Base-by-base conservation (phyloP, 2,888 invertebrate species). In the Chloroclysta siterata region DNA sequence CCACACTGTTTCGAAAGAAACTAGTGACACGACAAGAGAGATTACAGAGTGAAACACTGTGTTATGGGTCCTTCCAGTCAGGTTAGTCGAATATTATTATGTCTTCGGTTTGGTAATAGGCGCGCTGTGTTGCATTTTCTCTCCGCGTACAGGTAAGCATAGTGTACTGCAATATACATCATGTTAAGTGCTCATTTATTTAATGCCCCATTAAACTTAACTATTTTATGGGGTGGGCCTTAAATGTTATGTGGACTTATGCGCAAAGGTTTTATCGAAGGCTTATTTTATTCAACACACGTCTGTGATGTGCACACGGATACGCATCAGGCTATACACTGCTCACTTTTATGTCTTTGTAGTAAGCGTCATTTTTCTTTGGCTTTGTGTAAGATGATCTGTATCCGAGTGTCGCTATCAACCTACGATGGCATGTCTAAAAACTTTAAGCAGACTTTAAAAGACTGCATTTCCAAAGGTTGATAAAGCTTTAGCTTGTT, bases 141-240 rank as follows among this genome's bases (percentile, higher is more conserved):
- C 58, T 46, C 54, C 2, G 22, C 54, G 54, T 48, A 41, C 36
- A 53, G 33, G 33, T 53, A 56, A 52, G 55, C 47, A 53, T 58
- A 56, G 39, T 59, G 55, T 28, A 39, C 50, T 60, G 55, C 55
- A 64, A 33, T 64, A 54, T 58, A 57, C 56, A 65, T 65, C 65
- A 65, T 53, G 57, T 57, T 53, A 65, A 65, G 65, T 60, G 65
- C 60, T 65, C 65, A 65, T 65, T 65, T 60, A 60, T 60, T 56
- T 60, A 60, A 60, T 60, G 65, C 44, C 36, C 39, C 53, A 60
- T 60, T 39, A 60, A 52, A 56, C 60, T 53, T 60, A 33, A 52
- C 46, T 55, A 58, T 54, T 63, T 60, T 65, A 63, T 54, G 36
- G 42, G 48, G 53, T 56, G 57, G 53, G 41, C 55, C 55, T 59